phyloP scores from a whole-genome alignment of 2,113 vertebrate genomes.

The Vidua chalybeata region DNA sequence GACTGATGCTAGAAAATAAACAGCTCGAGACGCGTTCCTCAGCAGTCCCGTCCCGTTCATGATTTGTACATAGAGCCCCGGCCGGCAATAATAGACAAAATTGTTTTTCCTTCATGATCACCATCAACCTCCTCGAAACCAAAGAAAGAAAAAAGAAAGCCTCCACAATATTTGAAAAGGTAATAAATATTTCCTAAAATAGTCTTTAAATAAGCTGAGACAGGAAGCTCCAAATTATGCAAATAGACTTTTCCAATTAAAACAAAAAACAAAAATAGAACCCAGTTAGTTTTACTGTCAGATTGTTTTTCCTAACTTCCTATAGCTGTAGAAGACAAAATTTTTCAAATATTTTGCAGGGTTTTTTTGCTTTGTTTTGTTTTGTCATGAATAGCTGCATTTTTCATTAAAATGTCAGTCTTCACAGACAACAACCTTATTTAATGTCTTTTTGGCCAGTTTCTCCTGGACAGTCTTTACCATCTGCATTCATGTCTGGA shows the following conservation, averaged over 20 bases:
- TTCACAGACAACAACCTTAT: neutral
- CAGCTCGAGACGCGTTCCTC: too few relatives aligned
- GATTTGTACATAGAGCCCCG: too few relatives aligned
- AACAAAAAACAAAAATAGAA: neutral
- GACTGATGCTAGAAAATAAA: too few relatives aligned
- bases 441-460: neutral
- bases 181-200: neutral
- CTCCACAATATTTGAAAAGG: neutral
- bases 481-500: neutral
- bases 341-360: neutral
- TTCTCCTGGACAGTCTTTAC: neutral
- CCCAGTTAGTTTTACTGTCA: neutral
- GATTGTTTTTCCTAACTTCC: neutral
- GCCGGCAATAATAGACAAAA: neutral
- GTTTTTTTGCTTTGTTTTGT: neutral
- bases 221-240: neutral
- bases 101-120: neutral
- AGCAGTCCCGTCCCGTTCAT: too few relatives aligned
- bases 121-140: neutral
- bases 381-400: neutral
- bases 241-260: neutral
- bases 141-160: neutral
- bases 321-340: neutral
- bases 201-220: neutral
- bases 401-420: constrained; percentile 6